Base-by-base conservation (phyloP, 2,797 vertebrate species). In the Poeciliopsis presidionis region DNA sequence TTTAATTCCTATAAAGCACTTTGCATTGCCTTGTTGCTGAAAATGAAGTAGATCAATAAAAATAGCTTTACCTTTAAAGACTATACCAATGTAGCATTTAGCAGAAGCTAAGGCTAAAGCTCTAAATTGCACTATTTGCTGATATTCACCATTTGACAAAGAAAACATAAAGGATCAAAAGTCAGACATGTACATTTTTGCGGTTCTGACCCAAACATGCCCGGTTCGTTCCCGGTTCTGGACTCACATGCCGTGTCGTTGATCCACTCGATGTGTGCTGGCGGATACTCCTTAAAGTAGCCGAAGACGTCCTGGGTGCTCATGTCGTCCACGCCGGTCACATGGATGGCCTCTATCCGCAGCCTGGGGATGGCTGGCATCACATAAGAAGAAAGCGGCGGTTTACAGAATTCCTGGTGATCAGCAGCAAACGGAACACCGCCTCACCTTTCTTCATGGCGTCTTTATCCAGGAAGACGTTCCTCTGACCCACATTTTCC, bases 251-350 rank as follows among this genome's bases (percentile, higher is more conserved):
- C 97, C 0, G 96, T 92, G 84, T 99, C 98, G 53, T 99, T 97
- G 51, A 99, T 95, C 98, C 98, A 99, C 91, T 99, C 98, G 0
- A 99, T 99, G 87, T 98, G 97, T 20, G 98, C 98, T 0, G 98
- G 98, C 57, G 98, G 98, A 83, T 99, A 99, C 71, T 99, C 97
- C 81, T 97, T 98, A 87, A 99, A 99, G 81, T 97, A 99, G 5
- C 95, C 95, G 70, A 99, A 99, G 77, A 99, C 94, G 73, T 99
- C 98, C 89, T 99, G 96, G 2, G 98, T 99, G 87, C 98, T 99
- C 98, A 99, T 98, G 87, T 99, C 97, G 79, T 99, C 98, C 36
- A 99, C 97, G 0, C 98, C 98, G 0, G 92, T 95, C 85, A 99
- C 91, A 45, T 97, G 91, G 82, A 99, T 92, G 0, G 98, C 98